Percentiles rank a stretch among this genome's conserved stretches.
Evolutionary conservation across 92 coral and sea anemone genomes (phyloP).

Genomic region (Anthopleura xanthogrammica): DNA sequence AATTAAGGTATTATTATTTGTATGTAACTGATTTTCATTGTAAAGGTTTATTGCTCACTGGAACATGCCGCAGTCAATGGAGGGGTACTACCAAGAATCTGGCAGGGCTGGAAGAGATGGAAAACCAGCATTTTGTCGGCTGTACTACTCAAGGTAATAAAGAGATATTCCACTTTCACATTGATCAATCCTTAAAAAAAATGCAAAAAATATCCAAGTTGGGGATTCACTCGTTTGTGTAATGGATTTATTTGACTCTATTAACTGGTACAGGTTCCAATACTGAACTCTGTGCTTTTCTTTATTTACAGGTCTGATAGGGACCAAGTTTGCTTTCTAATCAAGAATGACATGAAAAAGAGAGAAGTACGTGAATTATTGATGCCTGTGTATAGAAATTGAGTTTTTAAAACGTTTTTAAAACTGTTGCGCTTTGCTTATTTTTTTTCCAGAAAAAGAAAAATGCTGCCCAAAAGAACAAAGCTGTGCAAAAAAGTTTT

Average conservation of each 20-base stretch:
- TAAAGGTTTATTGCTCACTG: constrained; percentile 94
- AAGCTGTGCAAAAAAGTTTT: constrained; percentile 76
- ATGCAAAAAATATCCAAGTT: too few species aligned
- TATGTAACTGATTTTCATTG: too few species aligned
- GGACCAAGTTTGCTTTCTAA: constrained; percentile 80
- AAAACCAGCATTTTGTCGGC: constrained; percentile 80
- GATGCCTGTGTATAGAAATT: background rate
- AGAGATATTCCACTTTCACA: background rate
- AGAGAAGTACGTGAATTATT: constrained; percentile 37
- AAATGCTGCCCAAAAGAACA: constrained; percentile 50
- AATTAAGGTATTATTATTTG: too few species aligned
- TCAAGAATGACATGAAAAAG: constrained; percentile 69
- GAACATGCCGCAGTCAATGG: constrained; percentile 93
- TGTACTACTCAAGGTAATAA: constrained; percentile 84
- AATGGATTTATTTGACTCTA: too few species aligned
- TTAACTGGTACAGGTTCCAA: background rate
- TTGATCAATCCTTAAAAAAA: too few species aligned
- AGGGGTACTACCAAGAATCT: constrained; percentile 93
- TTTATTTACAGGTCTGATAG: constrained; percentile 65
- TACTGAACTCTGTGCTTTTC: background rate
- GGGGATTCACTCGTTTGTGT: too few species aligned
- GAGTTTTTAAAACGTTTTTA: background rate
- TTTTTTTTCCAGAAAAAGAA: constrained; percentile 38
- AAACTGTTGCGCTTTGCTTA: background rate
- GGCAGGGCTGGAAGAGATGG: constrained; percentile 99